Conservation (phyloP, 2,113 vertebrate genomes). For the Rhynchomys soricoides region DNA sequence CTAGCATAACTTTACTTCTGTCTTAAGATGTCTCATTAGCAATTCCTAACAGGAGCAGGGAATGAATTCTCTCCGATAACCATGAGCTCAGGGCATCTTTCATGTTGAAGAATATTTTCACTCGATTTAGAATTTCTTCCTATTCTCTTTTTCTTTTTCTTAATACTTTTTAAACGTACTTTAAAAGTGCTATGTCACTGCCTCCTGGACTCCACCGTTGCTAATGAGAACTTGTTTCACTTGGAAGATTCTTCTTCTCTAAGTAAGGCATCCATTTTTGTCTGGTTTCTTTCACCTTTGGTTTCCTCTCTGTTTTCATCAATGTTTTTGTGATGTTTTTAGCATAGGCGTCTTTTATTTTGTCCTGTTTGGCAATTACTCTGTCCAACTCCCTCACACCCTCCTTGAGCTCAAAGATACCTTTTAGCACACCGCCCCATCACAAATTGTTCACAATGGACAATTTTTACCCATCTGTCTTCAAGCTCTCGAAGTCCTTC, state of each 20-base stretch:
- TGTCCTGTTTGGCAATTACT: not conserved
- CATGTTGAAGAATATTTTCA: conserved; percentile 3
- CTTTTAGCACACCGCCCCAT: not conserved
- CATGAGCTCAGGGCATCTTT: not conserved
- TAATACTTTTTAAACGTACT: not conserved
- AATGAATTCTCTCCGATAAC: not conserved
- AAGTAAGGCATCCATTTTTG: not conserved
- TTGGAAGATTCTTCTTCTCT: not conserved
- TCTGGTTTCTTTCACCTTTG: not conserved
- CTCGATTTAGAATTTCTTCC: not conserved
- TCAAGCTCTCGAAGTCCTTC: not conserved
- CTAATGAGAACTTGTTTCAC: not conserved
- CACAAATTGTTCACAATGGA: not conserved
- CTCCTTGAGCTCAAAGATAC: not conserved
- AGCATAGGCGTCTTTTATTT: not conserved
- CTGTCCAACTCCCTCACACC: not conserved
- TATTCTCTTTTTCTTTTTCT: not conserved
- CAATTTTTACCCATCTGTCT: not conserved
- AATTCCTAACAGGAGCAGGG: not conserved
- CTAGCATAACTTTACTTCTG: not conserved
- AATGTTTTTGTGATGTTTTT: not conserved
- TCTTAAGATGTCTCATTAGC: not conserved
- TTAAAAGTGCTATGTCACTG: conserved; percentile 23
- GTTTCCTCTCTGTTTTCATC: not conserved
- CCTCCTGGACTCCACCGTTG: not conserved